A percentile compares a stretch with the other conserved stretches of the same genome.
Evolutionary conservation across 1,140 invertebrate species (phyloP).

Genomic region (Anastatus disparis): DNA sequence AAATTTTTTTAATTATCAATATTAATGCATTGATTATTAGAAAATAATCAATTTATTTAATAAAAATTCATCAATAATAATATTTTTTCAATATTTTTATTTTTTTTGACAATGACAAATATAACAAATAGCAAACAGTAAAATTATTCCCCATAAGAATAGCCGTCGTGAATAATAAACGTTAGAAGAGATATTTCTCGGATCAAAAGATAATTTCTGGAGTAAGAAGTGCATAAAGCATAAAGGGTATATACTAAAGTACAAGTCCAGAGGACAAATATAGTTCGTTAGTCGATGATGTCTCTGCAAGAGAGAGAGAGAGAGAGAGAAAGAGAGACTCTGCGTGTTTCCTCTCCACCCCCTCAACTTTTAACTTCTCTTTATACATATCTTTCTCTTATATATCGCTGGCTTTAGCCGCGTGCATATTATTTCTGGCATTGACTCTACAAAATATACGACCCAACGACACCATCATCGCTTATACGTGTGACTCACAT

Average conservation of each 20-base stretch:
- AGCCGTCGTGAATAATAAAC: slow-evolving; percentile 8
- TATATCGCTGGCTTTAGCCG: slow-evolving; percentile 4
- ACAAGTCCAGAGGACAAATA: slow-evolving; percentile 55
- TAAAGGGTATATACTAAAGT: slow-evolving; percentile 14
- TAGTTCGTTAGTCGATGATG: slow-evolving; percentile 60
- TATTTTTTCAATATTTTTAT: too few species aligned
- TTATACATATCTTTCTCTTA: background rate
- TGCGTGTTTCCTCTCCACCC: too few species aligned
- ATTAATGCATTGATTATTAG: too few species aligned
- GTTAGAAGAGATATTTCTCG: slow-evolving; percentile 23
- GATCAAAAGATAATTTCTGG: slow-evolving; percentile 42
- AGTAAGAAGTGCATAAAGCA: background rate
- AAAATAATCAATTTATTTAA: too few species aligned
- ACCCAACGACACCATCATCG: slow-evolving; percentile 50
- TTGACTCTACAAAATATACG: slow-evolving; percentile 55
- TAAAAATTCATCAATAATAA: too few species aligned
- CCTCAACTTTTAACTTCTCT: background rate
- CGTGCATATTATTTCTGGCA: slow-evolving; percentile 63
- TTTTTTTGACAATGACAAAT: background rate
- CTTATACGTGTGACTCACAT: slow-evolving; percentile 55
- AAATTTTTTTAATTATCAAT: too few species aligned
- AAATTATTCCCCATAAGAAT: slow-evolving; percentile 19
- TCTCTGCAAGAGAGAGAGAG: too few species aligned
- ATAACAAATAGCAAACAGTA: background rate
- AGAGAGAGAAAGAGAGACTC: too few species aligned